phyloP scores from a whole-genome alignment of 2,113 vertebrate species.

The Hydrochoerus hydrochaeris region DNA sequence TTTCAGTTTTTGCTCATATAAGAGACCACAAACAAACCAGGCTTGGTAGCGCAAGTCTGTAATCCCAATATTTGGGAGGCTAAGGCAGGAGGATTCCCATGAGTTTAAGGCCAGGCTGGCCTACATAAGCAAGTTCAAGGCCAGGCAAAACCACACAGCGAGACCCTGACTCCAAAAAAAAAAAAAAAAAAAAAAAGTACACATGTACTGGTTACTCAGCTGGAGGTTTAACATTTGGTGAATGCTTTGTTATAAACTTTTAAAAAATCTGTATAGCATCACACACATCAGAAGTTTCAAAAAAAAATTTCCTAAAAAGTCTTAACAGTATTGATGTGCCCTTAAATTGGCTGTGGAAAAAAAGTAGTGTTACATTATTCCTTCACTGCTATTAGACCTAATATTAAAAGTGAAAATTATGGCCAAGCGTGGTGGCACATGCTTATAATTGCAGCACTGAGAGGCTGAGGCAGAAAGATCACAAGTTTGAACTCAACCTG shows the following conservation, averaged over 20 bases:
- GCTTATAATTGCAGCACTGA: neutral
- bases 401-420: neutral
- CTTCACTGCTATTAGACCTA: conserved; percentile 17
- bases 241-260: neutral
- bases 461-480: neutral
- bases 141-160: no score
- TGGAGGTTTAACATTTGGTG: conserved; percentile 42
- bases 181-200: neutral
- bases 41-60: no score
- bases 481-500: neutral
- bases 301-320: neutral
- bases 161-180: neutral
- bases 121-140: no score
- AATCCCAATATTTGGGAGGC: no score
- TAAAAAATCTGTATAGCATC: neutral
- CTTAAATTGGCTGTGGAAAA: neutral
- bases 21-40: neutral
- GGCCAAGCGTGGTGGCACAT: neutral
- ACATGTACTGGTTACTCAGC: conserved; percentile 17
- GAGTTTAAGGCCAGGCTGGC: no score
- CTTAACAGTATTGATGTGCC: neutral
- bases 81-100: no score
- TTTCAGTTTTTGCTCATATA: conserved; percentile 54
- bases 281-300: neutral
- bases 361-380: neutral